Evolutionary conservation across 2,797 vertebrate species (phyloP), one percentile per base, ranked within the genome.

Genomic region (Novumbra hubbsi): DNA sequence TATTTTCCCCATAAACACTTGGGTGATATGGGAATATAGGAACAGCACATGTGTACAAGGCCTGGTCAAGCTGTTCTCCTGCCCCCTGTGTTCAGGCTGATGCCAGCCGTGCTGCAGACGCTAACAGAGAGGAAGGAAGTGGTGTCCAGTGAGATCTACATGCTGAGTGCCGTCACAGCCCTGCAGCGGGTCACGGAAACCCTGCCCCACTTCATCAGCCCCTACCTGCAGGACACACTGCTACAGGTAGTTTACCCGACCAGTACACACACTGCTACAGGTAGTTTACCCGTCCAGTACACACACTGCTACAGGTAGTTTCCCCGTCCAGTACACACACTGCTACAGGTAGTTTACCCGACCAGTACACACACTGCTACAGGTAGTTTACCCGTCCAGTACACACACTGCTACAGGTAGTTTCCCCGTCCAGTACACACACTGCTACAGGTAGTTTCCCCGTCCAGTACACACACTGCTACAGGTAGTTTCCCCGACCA

Each of bases 181-280:
- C 90, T 99, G 12, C 94, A 98, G 73, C 95, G 93, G 3, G 92
- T 97, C 24, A 76, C 93, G 0, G 96, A 98, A 87, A 96, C 96
- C 0, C 91, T 99, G 48, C 93, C 96, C 0, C 93, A 96, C 85
- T 99, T 99, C 89, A 92, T 98, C 75, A 99, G 97, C 88, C 97
- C 98, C 0, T 99, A 98, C 79, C 92, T 99, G 68, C 88, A 94
- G 76, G 95, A 95, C 5, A 85, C 89, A 8, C 79, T 96, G 60
- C 75, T 86, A 15, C 94, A 95, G 94, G 95, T 95, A 49, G 74
- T 41, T 38, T 24, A 28, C 6, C 19, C 2, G 17, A 28, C 24
- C 14, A 15, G 1, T 6, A 49, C 7, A 16, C 16, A 38, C 60
- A 48, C 66, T 21, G 16, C 2, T 34, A 38, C 64, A 38, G 14